phyloP scores from a whole-genome alignment of 2,797 vertebrate genomes.

The Leontopithecus rosalia region DNA sequence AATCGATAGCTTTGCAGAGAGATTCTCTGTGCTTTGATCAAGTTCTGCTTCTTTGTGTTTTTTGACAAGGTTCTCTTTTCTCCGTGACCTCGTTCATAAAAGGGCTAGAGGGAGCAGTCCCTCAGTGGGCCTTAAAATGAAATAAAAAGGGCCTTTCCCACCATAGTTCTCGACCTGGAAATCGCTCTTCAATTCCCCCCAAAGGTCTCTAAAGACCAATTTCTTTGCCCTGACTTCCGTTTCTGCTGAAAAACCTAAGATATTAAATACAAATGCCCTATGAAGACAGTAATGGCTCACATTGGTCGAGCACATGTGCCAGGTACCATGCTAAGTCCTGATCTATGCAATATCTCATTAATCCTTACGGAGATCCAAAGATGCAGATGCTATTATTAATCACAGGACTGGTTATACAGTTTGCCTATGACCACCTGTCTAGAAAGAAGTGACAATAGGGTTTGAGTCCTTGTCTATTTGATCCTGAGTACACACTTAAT shows the following conservation, averaged over 20 bases:
- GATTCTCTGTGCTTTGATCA: conserved; percentile 63
- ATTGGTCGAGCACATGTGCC: not conserved
- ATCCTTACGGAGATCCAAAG: not conserved
- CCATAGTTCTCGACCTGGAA: not conserved
- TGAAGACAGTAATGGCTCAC: not conserved
- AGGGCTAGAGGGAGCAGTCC: not conserved
- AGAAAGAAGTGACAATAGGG: not conserved
- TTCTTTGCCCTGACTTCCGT: not conserved
- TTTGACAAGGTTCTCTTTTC: conserved; percentile 52
- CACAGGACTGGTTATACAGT: not conserved
- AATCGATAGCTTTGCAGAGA: conserved; percentile 18
- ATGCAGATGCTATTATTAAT: not conserved
- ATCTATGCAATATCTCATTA: not conserved
- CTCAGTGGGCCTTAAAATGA: not conserved
- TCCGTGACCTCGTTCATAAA: conserved; percentile 16
- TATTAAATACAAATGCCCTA: not conserved
- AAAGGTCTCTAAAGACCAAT: not conserved
- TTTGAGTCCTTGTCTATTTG: not conserved
- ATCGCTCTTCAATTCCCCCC: not conserved
- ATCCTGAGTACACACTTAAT: not conserved
- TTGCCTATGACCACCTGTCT: not conserved
- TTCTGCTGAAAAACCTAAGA: not conserved
- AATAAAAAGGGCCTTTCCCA: conserved; percentile 20
- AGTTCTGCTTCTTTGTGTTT: conserved; percentile 33
- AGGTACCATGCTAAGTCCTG: not conserved